phyloP scores from a whole-genome alignment of 2,888 invertebrate genomes.

The Hypomecis atomaria region DNA sequence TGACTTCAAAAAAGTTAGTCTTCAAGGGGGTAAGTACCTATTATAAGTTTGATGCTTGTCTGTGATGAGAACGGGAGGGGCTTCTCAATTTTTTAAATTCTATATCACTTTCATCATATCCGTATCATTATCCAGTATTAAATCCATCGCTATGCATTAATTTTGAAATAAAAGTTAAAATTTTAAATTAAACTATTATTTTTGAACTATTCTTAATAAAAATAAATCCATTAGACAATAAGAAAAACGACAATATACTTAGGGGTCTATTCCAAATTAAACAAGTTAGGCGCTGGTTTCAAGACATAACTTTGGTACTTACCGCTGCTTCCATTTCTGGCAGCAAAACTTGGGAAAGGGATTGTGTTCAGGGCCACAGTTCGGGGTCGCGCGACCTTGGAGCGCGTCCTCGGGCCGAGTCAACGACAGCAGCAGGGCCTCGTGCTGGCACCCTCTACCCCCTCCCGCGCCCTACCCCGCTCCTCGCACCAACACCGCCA shows the following conservation, averaged over 20 bases:
- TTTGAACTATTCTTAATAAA: no score
- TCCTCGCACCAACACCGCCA: constrained; percentile 48
- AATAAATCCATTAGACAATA: not conserved
- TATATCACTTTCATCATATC: no score
- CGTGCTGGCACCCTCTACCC: constrained; percentile 33
- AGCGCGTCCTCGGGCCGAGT: constrained; percentile 76
- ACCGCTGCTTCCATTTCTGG: constrained; percentile 45
- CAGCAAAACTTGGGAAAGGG: constrained; percentile 49
- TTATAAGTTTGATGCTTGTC: no score
- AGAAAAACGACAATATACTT: constrained; percentile 4
- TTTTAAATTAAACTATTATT: no score
- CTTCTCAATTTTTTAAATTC: no score
- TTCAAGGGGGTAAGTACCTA: no score
- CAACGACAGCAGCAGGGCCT: constrained; percentile 75
- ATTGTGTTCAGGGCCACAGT: constrained; percentile 52
- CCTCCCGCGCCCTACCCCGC: constrained; percentile 58
- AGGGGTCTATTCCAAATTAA: constrained; percentile 10
- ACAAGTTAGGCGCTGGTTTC: constrained; percentile 7
- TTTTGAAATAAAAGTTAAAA: no score
- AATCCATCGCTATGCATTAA: no score
- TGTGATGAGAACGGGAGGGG: no score
- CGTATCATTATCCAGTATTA: no score
- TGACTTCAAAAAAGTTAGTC: no score
- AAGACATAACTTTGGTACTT: constrained; percentile 32
- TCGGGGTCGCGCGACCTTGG: constrained; percentile 73